Conservation (phyloP, 2,888 invertebrate genomes). For the Cephalotes varians region DNA sequence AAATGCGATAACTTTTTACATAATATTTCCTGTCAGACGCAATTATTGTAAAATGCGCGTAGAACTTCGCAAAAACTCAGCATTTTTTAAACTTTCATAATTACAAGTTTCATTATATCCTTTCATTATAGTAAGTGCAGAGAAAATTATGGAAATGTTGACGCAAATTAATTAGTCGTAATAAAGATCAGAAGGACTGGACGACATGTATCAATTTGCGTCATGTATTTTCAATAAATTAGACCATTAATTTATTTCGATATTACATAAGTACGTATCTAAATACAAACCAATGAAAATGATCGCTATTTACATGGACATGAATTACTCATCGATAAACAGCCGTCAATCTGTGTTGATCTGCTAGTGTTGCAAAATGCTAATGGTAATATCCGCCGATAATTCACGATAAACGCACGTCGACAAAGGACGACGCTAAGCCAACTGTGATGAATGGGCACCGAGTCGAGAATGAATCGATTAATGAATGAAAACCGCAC, state of each 20-base stretch:
- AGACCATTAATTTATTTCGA: neutral
- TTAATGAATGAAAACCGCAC: slow-evolving; percentile 35
- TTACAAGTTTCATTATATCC: slow-evolving; percentile 10
- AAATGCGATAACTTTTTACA: neutral
- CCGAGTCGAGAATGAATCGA: slow-evolving; percentile 50
- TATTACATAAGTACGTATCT: neutral
- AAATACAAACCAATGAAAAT: slow-evolving; percentile 2
- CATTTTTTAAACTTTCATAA: slow-evolving; percentile 18
- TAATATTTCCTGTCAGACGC: neutral
- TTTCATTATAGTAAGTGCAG: slow-evolving; percentile 21
- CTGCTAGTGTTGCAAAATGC: neutral
- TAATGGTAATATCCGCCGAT: slow-evolving; percentile 1
- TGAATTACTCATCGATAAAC: neutral
- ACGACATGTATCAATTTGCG: slow-evolving; percentile 5
- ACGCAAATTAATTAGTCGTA: slow-evolving; percentile 17
- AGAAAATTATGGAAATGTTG: neutral
- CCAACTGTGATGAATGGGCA: slow-evolving; percentile 20
- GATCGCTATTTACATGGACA: slow-evolving; percentile 13
- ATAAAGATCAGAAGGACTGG: neutral
- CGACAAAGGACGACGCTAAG: slow-evolving; percentile 12
- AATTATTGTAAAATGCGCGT: slow-evolving; percentile 10
- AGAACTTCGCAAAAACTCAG: neutral
- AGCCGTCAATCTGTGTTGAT: neutral
- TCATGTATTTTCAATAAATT: neutral
- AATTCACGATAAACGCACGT: slow-evolving; percentile 19